Evolutionary conservation across 2,888 invertebrate species (phyloP), one percentile per base, ranked within the genome.

Genomic region (Mellilla xanthometata): DNA sequence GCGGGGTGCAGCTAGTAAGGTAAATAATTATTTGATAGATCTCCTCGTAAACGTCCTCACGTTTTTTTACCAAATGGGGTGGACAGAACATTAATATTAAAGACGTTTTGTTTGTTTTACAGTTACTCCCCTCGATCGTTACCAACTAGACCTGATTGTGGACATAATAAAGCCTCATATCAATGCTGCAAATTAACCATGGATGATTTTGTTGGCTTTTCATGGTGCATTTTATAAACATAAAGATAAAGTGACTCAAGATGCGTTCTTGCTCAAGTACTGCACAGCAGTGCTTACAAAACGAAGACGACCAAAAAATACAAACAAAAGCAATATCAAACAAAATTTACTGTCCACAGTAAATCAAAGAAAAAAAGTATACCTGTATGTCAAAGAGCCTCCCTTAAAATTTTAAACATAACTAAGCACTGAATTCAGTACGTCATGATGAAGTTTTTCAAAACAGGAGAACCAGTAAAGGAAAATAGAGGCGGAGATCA

Each of bases 401-500:
- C 11, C 28, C 28, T 28, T 11, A 28, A 28, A 28, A 28, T 28
- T 28, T 28, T 28, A 11, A 28, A 28, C 11, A 28, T 28, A 28
- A 28, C 28, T 12, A n/a, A 13, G 39, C 40, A 30, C 8, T 7
- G 31, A 13, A n/a, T 31, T 31, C 22, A 33, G 19, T 12, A 23
- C n/a, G n/a, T n/a, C n/a, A n/a, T n/a, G n/a, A n/a, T n/a, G n/a
- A n/a, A n/a, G n/a, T n/a, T 38, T 47, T 40, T 44, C 0, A 31
- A 44, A 47, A 22, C 36, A 27, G 50, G 49, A 32, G 29, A 39
- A 23, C 39, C 33, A 12, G 43, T 41, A 23, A 46, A 49, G 15
- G 49, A 48, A 32, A 54, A 47, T 5, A 40, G 53, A 35, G 53
- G 52, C 10, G 52, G 51, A 7, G 53, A 56, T 22, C 49, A 51